Base-by-base conservation (phyloP, 1,140 invertebrate species). In the Acromyrmex charruanus region DNA sequence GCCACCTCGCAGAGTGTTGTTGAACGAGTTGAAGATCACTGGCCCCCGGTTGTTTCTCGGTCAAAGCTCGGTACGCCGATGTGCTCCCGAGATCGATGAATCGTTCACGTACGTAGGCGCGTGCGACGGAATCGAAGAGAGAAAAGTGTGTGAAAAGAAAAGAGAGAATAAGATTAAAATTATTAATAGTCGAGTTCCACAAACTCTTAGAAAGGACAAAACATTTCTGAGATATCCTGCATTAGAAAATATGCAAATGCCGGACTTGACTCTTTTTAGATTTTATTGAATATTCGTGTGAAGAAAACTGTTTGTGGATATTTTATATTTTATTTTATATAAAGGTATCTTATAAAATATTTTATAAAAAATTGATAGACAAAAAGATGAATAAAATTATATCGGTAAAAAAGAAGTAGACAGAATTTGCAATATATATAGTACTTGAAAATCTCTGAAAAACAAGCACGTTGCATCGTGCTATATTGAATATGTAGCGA, bases 11-110 rank as follows among this genome's bases (percentile, higher is more conserved):
- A 79, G 77, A 80, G 86, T 90, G 89, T 88, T 88, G 86, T 81
- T 88, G 81, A 90, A 90, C 89, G 89, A 90, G 88, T 90, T 79
- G 89, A 85, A 88, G 88, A 90, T 90, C 88, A 88, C 86, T 90
- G 89, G 55, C 88, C 88, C 80, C 77, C 75, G 68, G 68, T 44
- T 75, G 85, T 87, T 88, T 90, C 69, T 71, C 86, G 68, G 63
- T 79, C 81, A 65, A 68, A 77, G 77, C 87, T 87, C 88, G 88
- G 87, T 77, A 84, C 86, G 86, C 69, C 74, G 61, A 63, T 87
- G 88, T 80, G 66, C 84, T 63, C 35, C 68, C 53, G 74, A 63
- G 51, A 87, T 82, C 87, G 88, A 91, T 88, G 69, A 87, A 55
- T 85, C 80, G 85, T 74, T 86, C 55, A 74, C 69, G 81, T 81